phyloP scores from a whole-genome alignment of 2,797 vertebrate species.

The Cyprinella venusta region DNA sequence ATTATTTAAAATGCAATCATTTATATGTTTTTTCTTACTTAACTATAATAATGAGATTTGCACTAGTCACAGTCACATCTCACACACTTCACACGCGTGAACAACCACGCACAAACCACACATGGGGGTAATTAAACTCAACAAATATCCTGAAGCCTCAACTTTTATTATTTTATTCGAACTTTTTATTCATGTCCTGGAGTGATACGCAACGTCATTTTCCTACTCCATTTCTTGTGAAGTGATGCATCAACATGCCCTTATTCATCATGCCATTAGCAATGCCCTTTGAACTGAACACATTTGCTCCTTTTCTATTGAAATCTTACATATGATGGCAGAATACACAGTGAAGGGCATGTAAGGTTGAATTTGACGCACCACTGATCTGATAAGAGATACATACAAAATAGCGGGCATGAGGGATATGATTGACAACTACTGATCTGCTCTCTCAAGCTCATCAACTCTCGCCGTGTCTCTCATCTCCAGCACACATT shows the following conservation, averaged over 20 bases:
- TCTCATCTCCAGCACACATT: conserved; percentile 24
- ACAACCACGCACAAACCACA: not conserved
- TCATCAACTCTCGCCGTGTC: not conserved
- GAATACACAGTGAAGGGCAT: not conserved
- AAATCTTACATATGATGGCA: not conserved
- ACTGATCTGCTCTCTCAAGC: conserved; percentile 6
- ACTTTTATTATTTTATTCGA: not conserved
- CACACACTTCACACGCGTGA: no score
- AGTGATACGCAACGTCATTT: no score
- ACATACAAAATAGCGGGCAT: not conserved
- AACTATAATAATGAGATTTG: not conserved
- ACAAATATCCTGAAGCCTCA: not conserved
- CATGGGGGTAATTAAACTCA: not conserved
- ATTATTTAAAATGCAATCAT: no score
- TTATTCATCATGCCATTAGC: not conserved
- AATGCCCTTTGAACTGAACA: not conserved
- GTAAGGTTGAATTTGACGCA: not conserved
- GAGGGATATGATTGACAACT: not conserved
- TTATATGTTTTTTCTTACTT: not conserved
- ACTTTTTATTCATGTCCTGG: no score
- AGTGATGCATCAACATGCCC: not conserved
- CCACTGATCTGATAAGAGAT: not conserved
- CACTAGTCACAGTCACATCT: not conserved
- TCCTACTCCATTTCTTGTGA: not conserved
- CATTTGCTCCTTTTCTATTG: not conserved